phyloP scores from a whole-genome alignment of 2,797 vertebrate genomes.

The Pipistrellus kuhlii region DNA sequence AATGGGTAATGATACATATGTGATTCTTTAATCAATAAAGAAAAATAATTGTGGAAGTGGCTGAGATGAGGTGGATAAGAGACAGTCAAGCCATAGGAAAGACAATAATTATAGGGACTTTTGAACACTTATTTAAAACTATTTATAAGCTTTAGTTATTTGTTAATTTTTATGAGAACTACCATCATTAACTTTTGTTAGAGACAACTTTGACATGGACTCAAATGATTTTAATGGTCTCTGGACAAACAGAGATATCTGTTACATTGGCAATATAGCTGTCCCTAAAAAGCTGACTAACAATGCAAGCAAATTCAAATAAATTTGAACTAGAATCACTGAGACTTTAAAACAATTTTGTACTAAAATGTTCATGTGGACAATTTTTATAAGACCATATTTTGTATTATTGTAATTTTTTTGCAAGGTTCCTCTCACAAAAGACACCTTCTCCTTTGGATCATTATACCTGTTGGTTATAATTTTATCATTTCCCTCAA shows the following conservation, averaged over 20 bases:
- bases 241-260: not conserved
- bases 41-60: not conserved
- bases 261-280: not conserved
- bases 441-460: not conserved
- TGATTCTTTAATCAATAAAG: too few species aligned
- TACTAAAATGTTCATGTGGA: not conserved
- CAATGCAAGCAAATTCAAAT: not conserved
- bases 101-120: not conserved
- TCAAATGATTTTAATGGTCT: not conserved
- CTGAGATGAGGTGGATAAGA: not conserved
- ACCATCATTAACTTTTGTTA: not conserved
- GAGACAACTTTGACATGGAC: not conserved
- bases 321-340: not conserved
- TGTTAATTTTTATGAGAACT: slow-evolving; percentile 4
- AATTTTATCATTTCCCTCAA: not conserved
- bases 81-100: not conserved
- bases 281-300: not conserved
- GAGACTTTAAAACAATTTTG: not conserved
- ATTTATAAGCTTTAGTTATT: not conserved
- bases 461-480: not conserved
- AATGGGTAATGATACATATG: too few species aligned
- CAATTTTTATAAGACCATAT: not conserved
- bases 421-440: not conserved
- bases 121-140: slow-evolving; percentile 13
- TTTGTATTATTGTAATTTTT: not conserved